Conservation (phyloP, 1,140 invertebrate species). For the Berghia stephanieae region DNA sequence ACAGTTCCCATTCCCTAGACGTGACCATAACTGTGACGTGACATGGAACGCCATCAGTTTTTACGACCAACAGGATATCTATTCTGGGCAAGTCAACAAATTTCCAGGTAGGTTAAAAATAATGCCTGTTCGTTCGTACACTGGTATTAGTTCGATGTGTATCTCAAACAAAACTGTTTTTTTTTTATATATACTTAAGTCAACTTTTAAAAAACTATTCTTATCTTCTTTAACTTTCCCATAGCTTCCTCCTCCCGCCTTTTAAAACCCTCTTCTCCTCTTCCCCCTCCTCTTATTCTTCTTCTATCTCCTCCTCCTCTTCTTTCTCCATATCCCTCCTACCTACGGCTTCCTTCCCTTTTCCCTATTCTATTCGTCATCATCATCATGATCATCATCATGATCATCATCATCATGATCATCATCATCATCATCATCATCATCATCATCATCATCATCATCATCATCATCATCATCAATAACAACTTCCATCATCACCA, state of each 20-base stretch:
- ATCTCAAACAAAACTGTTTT: neutral
- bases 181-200: neutral
- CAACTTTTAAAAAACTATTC: neutral
- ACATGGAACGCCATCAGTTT: constrained; percentile 67
- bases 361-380: too few relatives aligned
- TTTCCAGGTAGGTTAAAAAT: constrained; percentile 57
- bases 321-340: too few relatives aligned
- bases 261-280: too few relatives aligned
- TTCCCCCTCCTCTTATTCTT: too few relatives aligned
- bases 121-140: neutral
- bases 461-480: neutral
- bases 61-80: constrained; percentile 61
- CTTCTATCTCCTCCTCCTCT: too few relatives aligned
- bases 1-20: constrained; percentile 62
- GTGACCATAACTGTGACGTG: constrained; percentile 64
- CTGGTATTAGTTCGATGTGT: neutral
- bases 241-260: too few relatives aligned
- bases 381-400: too few relatives aligned
- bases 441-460: neutral
- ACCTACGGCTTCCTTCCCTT: too few relatives aligned
- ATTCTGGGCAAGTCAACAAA: constrained; percentile 66
- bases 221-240: too few relatives aligned
- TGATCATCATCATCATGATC: too few relatives aligned
- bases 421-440: too few relatives aligned
- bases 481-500: neutral